phyloP scores from a whole-genome alignment of 2,797 vertebrate genomes.

The Prionace glauca region DNA sequence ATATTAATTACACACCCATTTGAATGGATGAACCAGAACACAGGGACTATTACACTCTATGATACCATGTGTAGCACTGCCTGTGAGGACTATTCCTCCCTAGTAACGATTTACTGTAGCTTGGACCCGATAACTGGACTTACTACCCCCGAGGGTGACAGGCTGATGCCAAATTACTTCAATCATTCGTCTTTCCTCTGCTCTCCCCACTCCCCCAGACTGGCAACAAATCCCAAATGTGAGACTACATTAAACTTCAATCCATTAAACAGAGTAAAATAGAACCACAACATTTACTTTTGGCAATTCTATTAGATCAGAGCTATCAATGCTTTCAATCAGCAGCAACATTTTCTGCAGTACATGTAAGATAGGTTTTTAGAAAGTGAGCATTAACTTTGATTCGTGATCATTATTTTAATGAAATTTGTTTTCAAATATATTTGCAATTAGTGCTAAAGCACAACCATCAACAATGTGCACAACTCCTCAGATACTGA shows the following conservation, averaged over 20 bases:
- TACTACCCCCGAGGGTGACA: neutral
- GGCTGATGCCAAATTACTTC: neutral
- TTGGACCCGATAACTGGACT: neutral
- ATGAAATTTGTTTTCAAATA: neutral
- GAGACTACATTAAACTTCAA: neutral
- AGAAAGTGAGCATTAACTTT: neutral
- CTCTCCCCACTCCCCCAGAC: neutral
- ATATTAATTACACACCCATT: neutral
- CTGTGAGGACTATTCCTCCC: neutral
- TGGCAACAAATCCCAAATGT: neutral
- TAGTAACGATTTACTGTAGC: neutral
- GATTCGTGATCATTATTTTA: neutral
- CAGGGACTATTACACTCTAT: neutral
- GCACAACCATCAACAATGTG: neutral
- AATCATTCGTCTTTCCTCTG: neutral
- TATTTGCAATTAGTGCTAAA: neutral
- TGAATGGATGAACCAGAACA: neutral
- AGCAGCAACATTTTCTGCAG: neutral
- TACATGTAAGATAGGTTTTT: neutral
- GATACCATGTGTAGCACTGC: neutral
- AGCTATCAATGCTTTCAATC: neutral
- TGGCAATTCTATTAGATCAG: neutral
- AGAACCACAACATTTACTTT: neutral
- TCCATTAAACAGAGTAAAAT: neutral
- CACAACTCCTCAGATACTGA: too few relatives aligned